Base-by-base conservation (phyloP, 2,797 vertebrate species). In the Falco biarmicus region DNA sequence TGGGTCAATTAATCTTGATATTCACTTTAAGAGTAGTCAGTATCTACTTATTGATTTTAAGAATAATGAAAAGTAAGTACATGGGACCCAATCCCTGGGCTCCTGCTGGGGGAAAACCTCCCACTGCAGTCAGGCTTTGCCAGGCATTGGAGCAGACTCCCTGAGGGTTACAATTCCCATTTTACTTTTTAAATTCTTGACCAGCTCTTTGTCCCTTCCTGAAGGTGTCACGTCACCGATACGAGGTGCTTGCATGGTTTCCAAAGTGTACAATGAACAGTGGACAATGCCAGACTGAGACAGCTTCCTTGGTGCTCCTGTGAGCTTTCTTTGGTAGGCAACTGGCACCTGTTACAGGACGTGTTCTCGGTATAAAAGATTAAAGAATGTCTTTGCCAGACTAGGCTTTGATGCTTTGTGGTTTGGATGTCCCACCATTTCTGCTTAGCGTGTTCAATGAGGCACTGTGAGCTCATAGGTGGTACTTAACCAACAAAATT, bases 1-100 rank as follows among this genome's bases (percentile, higher is more conserved):
- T 92, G 96, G 95, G 96, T 97, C 96, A 97, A 97, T 97, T 97
- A 97, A 97, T 97, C 97, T 96, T 97, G 92, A 97, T 97, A 97
- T 84, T 97, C 90, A 65, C 60, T 94, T 97, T 92, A 95, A 94
- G 69, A 93, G 92, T 96, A 95, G 96, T 97, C 96, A 95, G 91
- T 95, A 97, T 96, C 95, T 94, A 94, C 84, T 97, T 96, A 97
- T 96, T 96, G 96, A 97, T 97, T 97, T 95, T 94, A 97, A 97
- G 85, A 94, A 92, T 97, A 97, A 97, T 97, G 96, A 97, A 89
- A 97, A 96, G 92, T 97, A 96, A 95, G 81, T 93, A 91, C 31
- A 26, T 31, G 69, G 92, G 95, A 87, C 89, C 76, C 80, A 82
- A 43, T 89, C 89, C 78, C 82, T 0, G 4, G 69, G 15, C 28